phyloP scores from a whole-genome alignment of 2,888 invertebrate species.

The Acrobasis repandana region DNA sequence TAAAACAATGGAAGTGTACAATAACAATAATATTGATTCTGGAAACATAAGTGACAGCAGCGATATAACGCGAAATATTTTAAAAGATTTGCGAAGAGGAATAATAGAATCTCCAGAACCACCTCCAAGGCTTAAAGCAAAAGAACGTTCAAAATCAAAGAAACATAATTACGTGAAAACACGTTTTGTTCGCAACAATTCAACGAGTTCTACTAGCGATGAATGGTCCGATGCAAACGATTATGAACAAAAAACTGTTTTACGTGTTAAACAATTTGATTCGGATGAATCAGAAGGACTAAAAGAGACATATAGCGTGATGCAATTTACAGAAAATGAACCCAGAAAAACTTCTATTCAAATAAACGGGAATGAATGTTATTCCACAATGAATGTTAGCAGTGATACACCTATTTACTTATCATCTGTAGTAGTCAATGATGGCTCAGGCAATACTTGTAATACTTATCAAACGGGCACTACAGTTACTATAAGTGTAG shows the following conservation, averaged over 20 bases:
- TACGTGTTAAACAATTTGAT: constrained; percentile 73
- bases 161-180: constrained; percentile 80
- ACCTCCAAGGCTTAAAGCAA: constrained; percentile 70
- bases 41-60: constrained; percentile 73
- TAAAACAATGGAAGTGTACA: constrained; percentile 20
- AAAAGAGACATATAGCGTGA: constrained; percentile 45
- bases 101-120: constrained; percentile 76
- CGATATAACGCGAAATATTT: constrained; percentile 69
- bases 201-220: constrained; percentile 76
- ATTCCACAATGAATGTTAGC: constrained; percentile 88
- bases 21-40: constrained; percentile 54
- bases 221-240: constrained; percentile 79
- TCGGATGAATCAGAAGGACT: constrained; percentile 72
- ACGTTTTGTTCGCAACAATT: constrained; percentile 73
- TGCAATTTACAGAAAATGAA: constrained; percentile 61
- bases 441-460: constrained; percentile 71
- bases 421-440: constrained; percentile 88
- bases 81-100: constrained; percentile 67
- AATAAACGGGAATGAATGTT: constrained; percentile 89
- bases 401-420: constrained; percentile 87
- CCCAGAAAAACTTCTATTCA: constrained; percentile 87
- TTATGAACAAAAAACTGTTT: constrained; percentile 71
- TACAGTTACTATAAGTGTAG: constrained; percentile 85
- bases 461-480: constrained; percentile 80
- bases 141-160: constrained; percentile 64